Percentiles rank a stretch among this genome's conserved stretches.
Conservation (phyloP, 2,888 invertebrate species). For the Anaspis maculata region DNA sequence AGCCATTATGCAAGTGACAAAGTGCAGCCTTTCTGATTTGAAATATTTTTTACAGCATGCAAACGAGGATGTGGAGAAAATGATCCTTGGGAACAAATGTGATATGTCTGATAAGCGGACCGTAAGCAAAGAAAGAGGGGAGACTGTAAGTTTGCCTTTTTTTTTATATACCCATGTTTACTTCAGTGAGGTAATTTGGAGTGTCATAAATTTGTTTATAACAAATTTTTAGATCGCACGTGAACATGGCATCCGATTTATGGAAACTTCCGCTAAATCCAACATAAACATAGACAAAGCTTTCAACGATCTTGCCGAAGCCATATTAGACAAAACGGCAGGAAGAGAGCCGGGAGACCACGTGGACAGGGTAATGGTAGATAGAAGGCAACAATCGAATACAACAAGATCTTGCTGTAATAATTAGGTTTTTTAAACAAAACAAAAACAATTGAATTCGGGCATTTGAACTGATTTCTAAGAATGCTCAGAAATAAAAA, state of each 20-base stretch:
- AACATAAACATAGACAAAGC: constrained; percentile 95
- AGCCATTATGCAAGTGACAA: too few relatives aligned
- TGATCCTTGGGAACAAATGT: constrained; percentile 97
- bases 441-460: not conserved
- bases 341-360: constrained; percentile 73
- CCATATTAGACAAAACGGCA: constrained; percentile 87
- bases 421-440: constrained; percentile 18
- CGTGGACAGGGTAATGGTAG: constrained; percentile 59
- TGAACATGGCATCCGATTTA: constrained; percentile 92
- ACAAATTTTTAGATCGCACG: constrained; percentile 69
- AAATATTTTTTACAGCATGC: constrained; percentile 70
- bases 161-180: not conserved
- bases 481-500: too few relatives aligned
- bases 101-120: constrained; percentile 94
- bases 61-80: constrained; percentile 96
- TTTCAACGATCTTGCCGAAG: constrained; percentile 89
- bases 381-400: constrained; percentile 59
- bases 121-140: constrained; percentile 87
- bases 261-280: constrained; percentile 97
- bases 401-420: constrained; percentile 52
- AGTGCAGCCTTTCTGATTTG: too few relatives aligned
- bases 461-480: too few relatives aligned
- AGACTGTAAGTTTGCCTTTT: constrained; percentile 71
- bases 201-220: not conserved
- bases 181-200: not conserved